Percentiles rank a stretch among this genome's conserved stretches.
Conservation (phyloP, 2,113 vertebrate species). For the Melanerpes formicivorus region DNA sequence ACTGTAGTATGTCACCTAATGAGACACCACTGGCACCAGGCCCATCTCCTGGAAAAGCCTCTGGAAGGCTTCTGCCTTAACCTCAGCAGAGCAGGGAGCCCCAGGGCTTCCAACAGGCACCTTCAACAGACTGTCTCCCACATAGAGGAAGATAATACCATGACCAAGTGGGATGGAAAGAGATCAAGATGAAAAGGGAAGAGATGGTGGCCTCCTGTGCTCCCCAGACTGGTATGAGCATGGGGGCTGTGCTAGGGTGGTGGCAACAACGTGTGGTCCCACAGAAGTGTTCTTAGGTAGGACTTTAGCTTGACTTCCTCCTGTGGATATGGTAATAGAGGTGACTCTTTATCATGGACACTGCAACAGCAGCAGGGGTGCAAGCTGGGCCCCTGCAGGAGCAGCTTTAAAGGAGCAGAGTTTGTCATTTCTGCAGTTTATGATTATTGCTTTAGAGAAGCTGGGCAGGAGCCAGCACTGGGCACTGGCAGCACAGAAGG, state of each 20-base stretch:
- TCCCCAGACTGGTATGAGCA: not conserved
- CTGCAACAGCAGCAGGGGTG: not conserved
- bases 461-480: too few relatives aligned
- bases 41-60: not conserved
- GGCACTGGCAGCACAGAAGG: too few relatives aligned
- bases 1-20: not conserved
- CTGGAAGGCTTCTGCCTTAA: not conserved
- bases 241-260: not conserved
- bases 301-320: not conserved
- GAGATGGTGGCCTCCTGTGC: not conserved
- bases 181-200: not conserved
- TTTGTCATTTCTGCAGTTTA: not conserved
- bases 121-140: not conserved
- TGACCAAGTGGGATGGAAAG: not conserved
- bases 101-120: not conserved
- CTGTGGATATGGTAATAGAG: not conserved
- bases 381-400: not conserved
- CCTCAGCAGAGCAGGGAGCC: not conserved
- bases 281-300: not conserved
- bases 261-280: not conserved
- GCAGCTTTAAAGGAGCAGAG: too few relatives aligned
- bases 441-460: not conserved
- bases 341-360: not conserved
- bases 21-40: not conserved
- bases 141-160: not conserved